phyloP scores from a whole-genome alignment of 2,797 vertebrate species.

The Malurus splendens region DNA sequence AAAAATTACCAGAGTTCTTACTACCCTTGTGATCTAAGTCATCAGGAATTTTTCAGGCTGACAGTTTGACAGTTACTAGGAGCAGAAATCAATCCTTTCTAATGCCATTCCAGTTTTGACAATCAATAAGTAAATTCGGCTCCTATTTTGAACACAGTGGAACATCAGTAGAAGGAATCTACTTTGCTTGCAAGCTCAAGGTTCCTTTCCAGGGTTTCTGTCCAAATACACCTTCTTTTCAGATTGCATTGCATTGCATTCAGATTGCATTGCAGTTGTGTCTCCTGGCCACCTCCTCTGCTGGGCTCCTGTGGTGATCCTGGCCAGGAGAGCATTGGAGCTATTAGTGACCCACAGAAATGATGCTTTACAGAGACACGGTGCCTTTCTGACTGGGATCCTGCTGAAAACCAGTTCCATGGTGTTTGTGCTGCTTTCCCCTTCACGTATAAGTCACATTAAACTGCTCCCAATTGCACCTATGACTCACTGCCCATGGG shows the following conservation, averaged over 20 bases:
- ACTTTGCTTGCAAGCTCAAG: background rate
- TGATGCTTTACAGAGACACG: background rate
- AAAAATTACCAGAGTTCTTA: background rate
- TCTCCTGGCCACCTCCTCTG: background rate
- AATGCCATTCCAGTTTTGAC: background rate
- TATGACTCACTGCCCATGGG: background rate
- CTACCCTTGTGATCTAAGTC: background rate
- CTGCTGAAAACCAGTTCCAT: background rate
- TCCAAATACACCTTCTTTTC: background rate
- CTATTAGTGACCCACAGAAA: background rate
- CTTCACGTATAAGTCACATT: background rate
- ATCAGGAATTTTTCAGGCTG: background rate
- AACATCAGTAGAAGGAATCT: background rate
- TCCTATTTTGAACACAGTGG: background rate
- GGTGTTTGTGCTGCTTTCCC: background rate
- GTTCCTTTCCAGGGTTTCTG: background rate
- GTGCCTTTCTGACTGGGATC: background rate
- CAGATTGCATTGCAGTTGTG: accelerated
- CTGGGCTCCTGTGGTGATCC: background rate
- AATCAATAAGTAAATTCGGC: background rate
- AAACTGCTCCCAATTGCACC: background rate
- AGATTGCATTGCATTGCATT: background rate
- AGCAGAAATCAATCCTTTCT: background rate
- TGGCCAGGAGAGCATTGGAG: background rate
- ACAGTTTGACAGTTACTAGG: background rate